Percentiles rank a stretch among this genome's conserved stretches.
These are phyloP conservation scores for Ciconia stormi DNA, from an alignment of 2,113 vertebrate species.

Conservation along the genomic window DNA sequence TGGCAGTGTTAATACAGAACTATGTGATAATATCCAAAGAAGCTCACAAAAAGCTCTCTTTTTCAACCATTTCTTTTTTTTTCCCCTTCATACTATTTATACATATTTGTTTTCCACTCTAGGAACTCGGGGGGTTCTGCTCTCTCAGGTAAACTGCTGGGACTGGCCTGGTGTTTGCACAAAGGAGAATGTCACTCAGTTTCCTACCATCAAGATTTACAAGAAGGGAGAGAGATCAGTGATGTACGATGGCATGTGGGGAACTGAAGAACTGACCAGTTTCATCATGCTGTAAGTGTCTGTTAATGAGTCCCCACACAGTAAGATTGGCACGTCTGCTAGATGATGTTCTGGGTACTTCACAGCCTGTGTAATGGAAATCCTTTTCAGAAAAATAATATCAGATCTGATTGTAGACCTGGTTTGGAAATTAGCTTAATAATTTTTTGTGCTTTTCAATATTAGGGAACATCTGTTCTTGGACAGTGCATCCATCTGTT, in stretches of 20 bases:
- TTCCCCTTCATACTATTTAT: neutral
- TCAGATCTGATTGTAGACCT: neutral
- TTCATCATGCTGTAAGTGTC: conserved; percentile 89
- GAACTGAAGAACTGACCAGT: conserved; percentile 76
- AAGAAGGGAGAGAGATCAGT: conserved; percentile 56
- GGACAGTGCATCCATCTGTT: neutral
- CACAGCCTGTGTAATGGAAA: neutral
- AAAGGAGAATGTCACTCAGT: conserved; percentile 80
- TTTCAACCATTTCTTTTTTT: neutral
- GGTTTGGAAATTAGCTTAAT: neutral
- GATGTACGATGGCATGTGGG: conserved; percentile 86
- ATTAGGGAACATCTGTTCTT: neutral
- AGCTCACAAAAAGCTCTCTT: neutral
- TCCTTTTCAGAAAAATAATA: neutral
- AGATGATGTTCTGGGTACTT: neutral
- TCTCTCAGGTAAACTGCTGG: conserved; percentile 84
- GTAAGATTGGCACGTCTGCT: neutral
- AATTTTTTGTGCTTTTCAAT: neutral
- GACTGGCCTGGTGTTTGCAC: conserved; percentile 87
- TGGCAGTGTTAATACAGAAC: neutral
- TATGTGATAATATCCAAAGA: accelerated
- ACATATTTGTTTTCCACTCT: neutral
- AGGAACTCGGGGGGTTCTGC: conserved; percentile 67
- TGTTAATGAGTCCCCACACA: neutral
- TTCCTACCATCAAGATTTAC: conserved; percentile 83